Evolutionary conservation across 2,888 invertebrate genomes (phyloP).

Genomic region (Pristionchus maxplancki): DNA sequence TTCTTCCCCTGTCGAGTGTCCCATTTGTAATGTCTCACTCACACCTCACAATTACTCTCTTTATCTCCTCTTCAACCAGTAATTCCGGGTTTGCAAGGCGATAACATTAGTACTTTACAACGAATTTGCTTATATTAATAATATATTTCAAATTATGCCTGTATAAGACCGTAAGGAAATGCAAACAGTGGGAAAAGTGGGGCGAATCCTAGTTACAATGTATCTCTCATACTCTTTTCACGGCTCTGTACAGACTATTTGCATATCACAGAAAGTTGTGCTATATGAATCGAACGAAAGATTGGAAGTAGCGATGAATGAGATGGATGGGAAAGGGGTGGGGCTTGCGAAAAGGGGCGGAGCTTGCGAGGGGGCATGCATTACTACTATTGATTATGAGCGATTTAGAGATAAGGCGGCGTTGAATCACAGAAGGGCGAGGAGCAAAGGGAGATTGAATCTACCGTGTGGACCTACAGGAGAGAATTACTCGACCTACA

Average conservation of each 20-base stretch:
- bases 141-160: slow-evolving; percentile 43
- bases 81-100: slow-evolving; percentile 42
- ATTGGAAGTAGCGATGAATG: slow-evolving; percentile 7
- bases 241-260: slow-evolving; percentile 39
- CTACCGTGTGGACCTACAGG: slow-evolving; percentile 13
- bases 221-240: slow-evolving; percentile 37
- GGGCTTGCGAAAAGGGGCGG: not conserved
- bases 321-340: not conserved
- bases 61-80: slow-evolving; percentile 45
- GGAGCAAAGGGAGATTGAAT: not conserved
- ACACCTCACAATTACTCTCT: slow-evolving; percentile 29
- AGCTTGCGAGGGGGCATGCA: not conserved
- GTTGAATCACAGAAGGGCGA: not conserved
- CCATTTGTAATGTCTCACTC: not conserved
- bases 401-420: not conserved
- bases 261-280: slow-evolving; percentile 41
- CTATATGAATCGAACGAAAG: slow-evolving; percentile 42
- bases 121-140: slow-evolving; percentile 41
- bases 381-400: slow-evolving; percentile 34
- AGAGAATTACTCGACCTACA: slow-evolving; percentile 33
- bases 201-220: slow-evolving; percentile 12
- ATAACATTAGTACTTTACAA: slow-evolving; percentile 42
- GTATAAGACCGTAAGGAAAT: slow-evolving; percentile 32
- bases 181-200: not conserved
- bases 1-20: not conserved